Conservation (phyloP, 2,797 vertebrate genomes). For the Eospalax fontanierii region DNA sequence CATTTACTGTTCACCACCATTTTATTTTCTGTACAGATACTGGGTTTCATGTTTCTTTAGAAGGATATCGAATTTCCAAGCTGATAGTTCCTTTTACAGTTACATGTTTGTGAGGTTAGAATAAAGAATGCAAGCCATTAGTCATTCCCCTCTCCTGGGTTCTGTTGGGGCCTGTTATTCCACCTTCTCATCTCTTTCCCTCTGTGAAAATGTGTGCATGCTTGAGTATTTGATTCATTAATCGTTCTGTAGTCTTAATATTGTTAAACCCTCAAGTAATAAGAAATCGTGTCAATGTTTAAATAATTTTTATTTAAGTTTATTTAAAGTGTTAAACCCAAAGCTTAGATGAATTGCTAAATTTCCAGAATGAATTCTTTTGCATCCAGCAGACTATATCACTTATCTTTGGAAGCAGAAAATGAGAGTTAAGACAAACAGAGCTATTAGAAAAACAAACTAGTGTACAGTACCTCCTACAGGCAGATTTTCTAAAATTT, state of each 20-base stretch:
- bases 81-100: neutral
- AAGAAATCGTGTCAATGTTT: neutral
- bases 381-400: neutral
- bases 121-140: neutral
- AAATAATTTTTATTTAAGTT: constrained; percentile 59
- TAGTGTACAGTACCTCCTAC: neutral
- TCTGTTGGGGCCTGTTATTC: neutral
- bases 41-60: neutral
- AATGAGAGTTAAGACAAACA: neutral
- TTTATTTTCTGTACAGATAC: neutral
- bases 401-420: neutral
- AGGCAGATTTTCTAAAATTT: neutral
- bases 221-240: neutral
- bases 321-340: neutral
- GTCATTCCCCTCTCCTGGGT: neutral
- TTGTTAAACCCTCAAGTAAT: neutral
- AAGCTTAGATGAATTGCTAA: neutral
- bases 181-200: neutral
- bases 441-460: neutral
- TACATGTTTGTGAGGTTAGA: constrained; percentile 26
- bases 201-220: neutral
- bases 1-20: neutral
- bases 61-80: constrained; percentile 47
- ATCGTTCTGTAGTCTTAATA: neutral
- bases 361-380: constrained; percentile 6